Evolutionary conservation across 2,113 vertebrate species (phyloP), one percentile per base, ranked within the genome.

Genomic region (Sphyrna mokarran): DNA sequence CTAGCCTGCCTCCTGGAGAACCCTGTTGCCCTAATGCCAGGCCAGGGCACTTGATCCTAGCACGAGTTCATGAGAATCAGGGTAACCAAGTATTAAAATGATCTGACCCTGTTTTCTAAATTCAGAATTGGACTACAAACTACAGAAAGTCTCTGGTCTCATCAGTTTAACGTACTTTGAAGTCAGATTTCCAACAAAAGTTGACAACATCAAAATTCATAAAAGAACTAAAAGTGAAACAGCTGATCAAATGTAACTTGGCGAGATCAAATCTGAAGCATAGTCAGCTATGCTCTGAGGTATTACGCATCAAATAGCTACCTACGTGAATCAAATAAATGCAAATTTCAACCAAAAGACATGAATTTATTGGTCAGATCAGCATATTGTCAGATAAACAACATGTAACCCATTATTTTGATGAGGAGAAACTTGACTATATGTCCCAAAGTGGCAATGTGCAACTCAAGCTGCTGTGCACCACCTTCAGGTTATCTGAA

Each of bases 131-230:
- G 63, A 90, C 87, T 68, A 61, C 61, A 93, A 16, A 93, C 63
- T 40, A 37, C 0, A 93, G 63, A 68, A 93, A 37, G 61, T 37
- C 29, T n/a, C 29, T 91, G 29, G 58, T 91, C 61, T 68, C 89
- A 93, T 18, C 87, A 93, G 7, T 8, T 66, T 93, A 68, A 68
- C 37, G 61, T 66, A 5, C 61, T 66, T n/a, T 66, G 33, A 91
- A 91, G 89, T n/a, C 89, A 91, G 89, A 37, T 37, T 91, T 16
- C 86, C 48, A 89, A 22, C 48, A 29, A 29, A 90, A 58, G 26
- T 61, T 90, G 48, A 29, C 26, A 16, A 66, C 33, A 66, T 93
- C 89, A 93, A 93, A n/a, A 93, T 93, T 93, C 89, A 66, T 93
- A 66, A 93, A 18, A 66, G 89, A 93, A 66, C n/a, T 66, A n/a